phyloP scores from a whole-genome alignment of 2,113 vertebrate species.

The Callithrix jacchus region DNA sequence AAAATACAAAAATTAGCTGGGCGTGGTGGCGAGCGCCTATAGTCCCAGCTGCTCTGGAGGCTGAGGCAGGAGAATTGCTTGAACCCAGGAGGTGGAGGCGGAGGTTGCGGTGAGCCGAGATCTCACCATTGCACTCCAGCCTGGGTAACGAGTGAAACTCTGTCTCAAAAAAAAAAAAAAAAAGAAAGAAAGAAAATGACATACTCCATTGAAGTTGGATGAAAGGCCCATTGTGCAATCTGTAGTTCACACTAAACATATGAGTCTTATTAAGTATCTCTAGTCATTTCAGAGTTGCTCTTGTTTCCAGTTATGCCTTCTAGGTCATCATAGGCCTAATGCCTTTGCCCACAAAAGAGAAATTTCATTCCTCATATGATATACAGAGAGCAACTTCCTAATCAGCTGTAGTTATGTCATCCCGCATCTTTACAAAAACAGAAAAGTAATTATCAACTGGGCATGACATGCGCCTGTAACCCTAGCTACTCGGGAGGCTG shows the following conservation, averaged over 20 bases:
- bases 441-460: too few relatives aligned
- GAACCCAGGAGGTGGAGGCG: too few relatives aligned
- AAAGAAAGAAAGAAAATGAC: neutral
- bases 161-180: too few relatives aligned
- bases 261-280: neutral
- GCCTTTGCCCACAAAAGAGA: neutral
- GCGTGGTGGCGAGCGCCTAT: too few relatives aligned
- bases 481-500: too few relatives aligned
- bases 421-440: neutral
- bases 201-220: neutral
- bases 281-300: neutral
- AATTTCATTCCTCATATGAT: slow-evolving; percentile 10
- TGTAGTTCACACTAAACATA: neutral
- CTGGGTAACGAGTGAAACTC: too few relatives aligned
- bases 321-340: neutral
- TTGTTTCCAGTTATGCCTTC: neutral
- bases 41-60: too few relatives aligned
- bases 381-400: neutral
- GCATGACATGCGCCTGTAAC: too few relatives aligned
- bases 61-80: too few relatives aligned
- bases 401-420: neutral
- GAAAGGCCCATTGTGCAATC: neutral
- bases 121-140: too few relatives aligned
- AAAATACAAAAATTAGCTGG: too few relatives aligned
- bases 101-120: too few relatives aligned